Base-by-base conservation (phyloP, 2,797 vertebrate genomes). In the Holocentrus rufus region DNA sequence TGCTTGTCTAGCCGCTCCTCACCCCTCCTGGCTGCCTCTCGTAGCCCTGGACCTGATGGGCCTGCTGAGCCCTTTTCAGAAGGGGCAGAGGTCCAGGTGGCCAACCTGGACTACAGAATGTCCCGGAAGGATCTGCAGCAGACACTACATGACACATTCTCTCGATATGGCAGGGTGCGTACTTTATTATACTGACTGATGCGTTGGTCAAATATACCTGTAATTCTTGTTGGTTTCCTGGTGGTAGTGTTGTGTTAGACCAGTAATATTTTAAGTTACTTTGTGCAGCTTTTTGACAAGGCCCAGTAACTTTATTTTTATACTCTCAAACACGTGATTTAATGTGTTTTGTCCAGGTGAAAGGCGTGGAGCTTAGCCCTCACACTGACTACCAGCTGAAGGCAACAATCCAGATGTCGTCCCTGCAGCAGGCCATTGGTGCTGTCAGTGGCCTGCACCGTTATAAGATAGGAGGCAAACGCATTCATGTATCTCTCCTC, bases 321-420 rank as follows among this genome's bases (percentile, higher is more conserved):
- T 71, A 2, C 46, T 7, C 2, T 27, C 25, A 27, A 27, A 34
- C 5, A 34, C 5, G 11, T 36, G 6, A 18, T 62, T 1, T 52
- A 6, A 13, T 30, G 57, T 79, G 2, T 74, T 20, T 47, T 27
- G 59, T 87, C 31, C 55, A 99, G 98, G 95, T 99, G 67, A 98
- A 95, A 90, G 88, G 80, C 30, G 93, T 98, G 44, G 97, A 99
- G 79, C 96, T 99, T 57, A 98, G 96, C 83, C 97, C 96, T 56
- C 97, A 99, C 79, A 98, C 97, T 0, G 98, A 99, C 88, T 99
- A 99, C 84, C 97, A 99, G 87, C 87, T 99, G 76, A 97, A 96
- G 86, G 97, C 97, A 42, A 92, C 93, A 2, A 86, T 99, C 75
- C 96, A 97, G 85, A 97, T 99, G 96, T 90, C 94, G 72, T 96